Evolutionary conservation across 2,888 invertebrate genomes (phyloP).

Genomic region (Pteria penguin): DNA sequence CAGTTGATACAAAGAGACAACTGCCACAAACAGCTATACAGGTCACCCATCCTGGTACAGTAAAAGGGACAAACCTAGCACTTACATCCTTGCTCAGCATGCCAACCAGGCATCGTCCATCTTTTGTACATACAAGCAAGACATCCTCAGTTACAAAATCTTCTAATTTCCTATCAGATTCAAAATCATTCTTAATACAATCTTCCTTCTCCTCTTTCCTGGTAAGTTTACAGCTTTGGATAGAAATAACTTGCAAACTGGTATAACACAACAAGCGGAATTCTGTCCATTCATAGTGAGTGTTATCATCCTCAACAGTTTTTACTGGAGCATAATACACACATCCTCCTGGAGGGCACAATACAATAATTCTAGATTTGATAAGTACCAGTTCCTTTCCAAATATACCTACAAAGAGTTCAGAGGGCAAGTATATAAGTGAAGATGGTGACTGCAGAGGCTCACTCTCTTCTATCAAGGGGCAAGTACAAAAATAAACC

Average conservation of each 20-base stretch:
- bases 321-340: slow-evolving; percentile 43
- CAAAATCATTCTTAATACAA: not conserved
- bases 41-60: not conserved
- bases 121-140: not conserved
- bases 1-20: not conserved
- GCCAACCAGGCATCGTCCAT: not conserved
- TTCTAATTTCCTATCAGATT: not conserved
- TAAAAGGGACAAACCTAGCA: not conserved
- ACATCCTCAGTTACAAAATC: not conserved
- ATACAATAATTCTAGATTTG: slow-evolving; percentile 39
- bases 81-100: not conserved
- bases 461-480: not conserved
- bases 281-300: not conserved
- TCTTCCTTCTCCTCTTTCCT: not conserved
- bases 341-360: slow-evolving; percentile 44
- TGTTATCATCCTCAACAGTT: not conserved
- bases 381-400: slow-evolving; percentile 37
- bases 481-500: not conserved
- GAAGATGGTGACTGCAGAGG: not conserved
- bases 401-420: slow-evolving; percentile 41
- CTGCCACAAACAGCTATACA: not conserved
- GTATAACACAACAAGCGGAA: slow-evolving; percentile 15
- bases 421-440: slow-evolving; percentile 11
- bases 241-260: not conserved
- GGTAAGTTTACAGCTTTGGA: not conserved